phyloP scores from a whole-genome alignment of 2,888 invertebrate genomes.

The Rhagophthalmus giganteus region DNA sequence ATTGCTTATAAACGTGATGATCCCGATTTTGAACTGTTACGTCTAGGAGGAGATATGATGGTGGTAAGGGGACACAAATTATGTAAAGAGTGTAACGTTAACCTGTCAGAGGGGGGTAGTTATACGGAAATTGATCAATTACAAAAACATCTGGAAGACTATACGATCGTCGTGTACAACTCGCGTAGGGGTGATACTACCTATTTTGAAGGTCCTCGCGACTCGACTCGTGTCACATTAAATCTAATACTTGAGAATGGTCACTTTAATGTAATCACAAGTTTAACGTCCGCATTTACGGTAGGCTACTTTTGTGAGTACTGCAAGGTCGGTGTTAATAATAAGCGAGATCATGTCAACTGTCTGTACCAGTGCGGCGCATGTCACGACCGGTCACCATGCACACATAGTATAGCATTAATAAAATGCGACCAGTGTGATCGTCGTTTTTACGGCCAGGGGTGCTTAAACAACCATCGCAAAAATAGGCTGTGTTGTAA shows the following conservation, averaged over 20 bases:
- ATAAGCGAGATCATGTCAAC: not conserved
- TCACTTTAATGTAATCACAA: constrained; percentile 2
- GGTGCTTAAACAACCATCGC: no score
- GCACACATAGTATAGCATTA: not conserved
- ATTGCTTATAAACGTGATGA: not conserved
- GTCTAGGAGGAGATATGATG: not conserved
- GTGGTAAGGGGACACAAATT: not conserved
- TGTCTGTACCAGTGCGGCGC: not conserved
- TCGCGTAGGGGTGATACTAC: not conserved
- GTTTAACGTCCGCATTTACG: not conserved
- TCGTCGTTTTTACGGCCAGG: no score
- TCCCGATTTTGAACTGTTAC: not conserved
- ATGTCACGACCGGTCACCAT: not conserved
- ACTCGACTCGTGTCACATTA: not conserved
- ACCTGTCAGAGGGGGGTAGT: not conserved
- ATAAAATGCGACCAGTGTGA: no score
- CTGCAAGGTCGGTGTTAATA: not conserved
- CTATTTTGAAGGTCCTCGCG: constrained; percentile 1
- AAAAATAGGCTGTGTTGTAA: no score
- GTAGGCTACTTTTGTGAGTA: not conserved
- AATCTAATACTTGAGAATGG: not conserved
- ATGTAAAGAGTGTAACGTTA: not conserved
- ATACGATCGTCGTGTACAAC: not conserved
- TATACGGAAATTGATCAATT: not conserved
- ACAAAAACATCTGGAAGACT: not conserved